Evolutionary conservation across 2,888 invertebrate genomes (phyloP).

Genomic region (Drosophila kuntzei): DNA sequence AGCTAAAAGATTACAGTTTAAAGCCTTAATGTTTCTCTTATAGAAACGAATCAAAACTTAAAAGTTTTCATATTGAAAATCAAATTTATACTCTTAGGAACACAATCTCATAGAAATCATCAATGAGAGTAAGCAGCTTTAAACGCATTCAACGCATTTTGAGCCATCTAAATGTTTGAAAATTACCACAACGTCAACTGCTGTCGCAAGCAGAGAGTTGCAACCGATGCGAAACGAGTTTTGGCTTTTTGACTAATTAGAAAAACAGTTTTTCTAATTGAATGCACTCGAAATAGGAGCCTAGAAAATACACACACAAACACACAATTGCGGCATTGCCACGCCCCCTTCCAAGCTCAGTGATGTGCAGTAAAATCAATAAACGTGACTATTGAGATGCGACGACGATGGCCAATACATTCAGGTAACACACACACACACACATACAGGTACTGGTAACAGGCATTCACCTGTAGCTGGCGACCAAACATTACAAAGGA

Average conservation of each 20-base stretch:
- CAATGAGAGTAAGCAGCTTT: background rate
- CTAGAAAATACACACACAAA: conserved; percentile 6
- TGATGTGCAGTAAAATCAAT: conserved; percentile 46
- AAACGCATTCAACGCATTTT: conserved; percentile 4
- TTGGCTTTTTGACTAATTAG: conserved; percentile 56
- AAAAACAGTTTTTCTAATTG: conserved; percentile 61
- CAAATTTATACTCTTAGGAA: background rate
- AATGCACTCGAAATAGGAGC: conserved; percentile 38
- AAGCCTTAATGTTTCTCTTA: too few relatives aligned
- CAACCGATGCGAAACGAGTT: conserved; percentile 10
- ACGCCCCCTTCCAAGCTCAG: conserved; percentile 2
- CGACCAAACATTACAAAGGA: conserved; percentile 18
- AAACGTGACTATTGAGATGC: conserved; percentile 44
- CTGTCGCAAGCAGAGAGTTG: conserved; percentile 21
- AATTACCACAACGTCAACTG: conserved; percentile 8
- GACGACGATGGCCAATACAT: conserved; percentile 24
- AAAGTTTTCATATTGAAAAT: background rate
- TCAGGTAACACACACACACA: conserved; percentile 1
- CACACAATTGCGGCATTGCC: conserved; percentile 14
- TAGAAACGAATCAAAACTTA: background rate
- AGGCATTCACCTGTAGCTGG: conserved; percentile 54
- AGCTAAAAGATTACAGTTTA: too few relatives aligned
- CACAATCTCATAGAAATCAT: background rate
- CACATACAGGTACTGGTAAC: background rate
- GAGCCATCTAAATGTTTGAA: conserved; percentile 8